Evolutionary conservation across 2,888 invertebrate genomes (phyloP).

Genomic region (Mimumesa dahlbomi): DNA sequence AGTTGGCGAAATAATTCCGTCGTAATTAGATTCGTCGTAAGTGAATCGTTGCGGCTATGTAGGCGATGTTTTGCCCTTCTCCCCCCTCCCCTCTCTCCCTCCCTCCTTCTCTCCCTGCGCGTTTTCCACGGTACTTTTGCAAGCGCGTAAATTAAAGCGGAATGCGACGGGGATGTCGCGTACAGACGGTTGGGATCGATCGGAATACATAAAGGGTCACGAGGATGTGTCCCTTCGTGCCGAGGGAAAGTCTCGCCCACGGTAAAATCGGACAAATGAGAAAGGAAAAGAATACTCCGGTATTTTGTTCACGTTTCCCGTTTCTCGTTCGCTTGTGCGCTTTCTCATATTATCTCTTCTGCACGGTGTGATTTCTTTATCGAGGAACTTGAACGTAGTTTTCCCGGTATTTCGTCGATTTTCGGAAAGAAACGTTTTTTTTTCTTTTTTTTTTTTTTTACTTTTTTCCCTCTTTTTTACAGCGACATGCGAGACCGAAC

Average conservation of each 20-base stretch:
- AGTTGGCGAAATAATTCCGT: conserved; percentile 7
- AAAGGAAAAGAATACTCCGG: neutral
- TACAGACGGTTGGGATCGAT: neutral
- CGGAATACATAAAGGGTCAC: neutral
- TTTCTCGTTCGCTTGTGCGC: conserved; percentile 15
- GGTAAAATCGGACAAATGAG: neutral
- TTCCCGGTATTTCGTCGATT: conserved; percentile 10
- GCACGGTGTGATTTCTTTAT: conserved; percentile 28
- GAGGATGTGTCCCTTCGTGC: neutral
- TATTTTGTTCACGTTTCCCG: conserved; percentile 27
- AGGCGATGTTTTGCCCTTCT: too few relatives aligned
- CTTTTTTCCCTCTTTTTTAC: neutral
- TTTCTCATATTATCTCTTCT: conserved; percentile 4
- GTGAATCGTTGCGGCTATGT: neutral
- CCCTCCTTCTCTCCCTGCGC: too few relatives aligned
- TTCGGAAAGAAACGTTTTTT: neutral
- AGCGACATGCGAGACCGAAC: neutral
- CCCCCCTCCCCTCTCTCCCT: too few relatives aligned
- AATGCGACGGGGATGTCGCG: neutral
- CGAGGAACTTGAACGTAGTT: conserved; percentile 1
- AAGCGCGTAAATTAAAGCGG: conserved; percentile 5
- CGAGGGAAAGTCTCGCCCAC: neutral
- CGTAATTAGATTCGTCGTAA: neutral
- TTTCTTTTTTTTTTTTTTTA: neutral
- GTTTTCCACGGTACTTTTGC: neutral